Evolutionary conservation across 2,113 vertebrate genomes (phyloP).

Genomic region (Cyphotilapia sp.): DNA sequence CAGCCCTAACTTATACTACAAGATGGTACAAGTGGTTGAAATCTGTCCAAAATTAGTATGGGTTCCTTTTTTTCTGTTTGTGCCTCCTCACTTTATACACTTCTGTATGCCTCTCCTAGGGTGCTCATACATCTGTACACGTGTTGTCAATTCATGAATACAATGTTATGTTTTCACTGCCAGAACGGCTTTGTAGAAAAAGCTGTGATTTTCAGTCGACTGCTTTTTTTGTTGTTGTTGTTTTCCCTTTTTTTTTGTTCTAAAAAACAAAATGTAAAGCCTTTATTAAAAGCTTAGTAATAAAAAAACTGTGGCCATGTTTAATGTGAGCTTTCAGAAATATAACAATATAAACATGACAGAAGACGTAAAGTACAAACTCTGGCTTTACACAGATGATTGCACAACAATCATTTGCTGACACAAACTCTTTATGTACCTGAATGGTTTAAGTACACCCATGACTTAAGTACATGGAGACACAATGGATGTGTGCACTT

Average conservation of each 20-base stretch:
- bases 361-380: not conserved
- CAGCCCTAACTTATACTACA: not conserved
- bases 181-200: not conserved
- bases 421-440: not conserved
- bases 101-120: not conserved
- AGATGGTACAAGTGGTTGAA: not conserved
- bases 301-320: not conserved
- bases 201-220: not conserved
- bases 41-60: not conserved
- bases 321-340: not conserved
- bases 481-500: not conserved
- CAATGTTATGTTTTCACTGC: not conserved
- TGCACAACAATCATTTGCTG: not conserved
- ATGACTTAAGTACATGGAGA: not conserved
- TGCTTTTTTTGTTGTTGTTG: accelerated
- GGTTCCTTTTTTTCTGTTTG: not conserved
- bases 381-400: not conserved
- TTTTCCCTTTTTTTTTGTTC: not conserved
- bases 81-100: not conserved
- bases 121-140: not conserved
- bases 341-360: not conserved
- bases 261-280: accelerated
- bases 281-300: not conserved
- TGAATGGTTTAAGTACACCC: not conserved
- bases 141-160: not conserved